Evolutionary conservation across 1,140 invertebrate genomes (phyloP).

Genomic region (Conopomorpha cramerella): DNA sequence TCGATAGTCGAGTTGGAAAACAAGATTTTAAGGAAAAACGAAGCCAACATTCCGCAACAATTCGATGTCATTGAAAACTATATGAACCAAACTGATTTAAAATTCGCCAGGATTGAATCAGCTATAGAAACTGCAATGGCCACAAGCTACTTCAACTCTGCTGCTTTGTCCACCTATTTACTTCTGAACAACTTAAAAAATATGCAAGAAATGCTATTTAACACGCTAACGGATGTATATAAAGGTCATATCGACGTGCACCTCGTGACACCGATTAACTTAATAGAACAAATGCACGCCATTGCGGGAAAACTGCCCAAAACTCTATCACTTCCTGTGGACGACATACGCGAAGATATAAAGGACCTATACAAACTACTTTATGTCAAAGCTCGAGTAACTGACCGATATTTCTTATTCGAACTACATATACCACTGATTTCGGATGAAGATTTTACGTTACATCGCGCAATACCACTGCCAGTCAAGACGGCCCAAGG

Average conservation of each 20-base stretch:
- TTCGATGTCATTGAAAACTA: constrained; percentile 5
- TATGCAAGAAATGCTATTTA: constrained; percentile 10
- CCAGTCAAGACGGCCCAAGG: too few species aligned
- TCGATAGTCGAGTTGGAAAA: constrained; percentile 10
- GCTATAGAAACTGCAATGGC: constrained; percentile 4
- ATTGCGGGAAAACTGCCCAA: too few species aligned
- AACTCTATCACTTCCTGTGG: constrained; percentile 9
- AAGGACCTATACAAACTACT: constrained; percentile 8
- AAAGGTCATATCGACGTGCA: constrained; percentile 11
- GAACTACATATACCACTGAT: too few species aligned
- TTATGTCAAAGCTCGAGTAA: too few species aligned
- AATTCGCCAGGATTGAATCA: constrained; percentile 2
- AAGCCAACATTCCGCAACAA: constrained; percentile 7
- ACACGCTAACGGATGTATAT: too few species aligned
- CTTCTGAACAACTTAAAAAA: constrained; percentile 6
- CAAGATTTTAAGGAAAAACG: constrained; percentile 7
- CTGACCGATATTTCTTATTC: too few species aligned
- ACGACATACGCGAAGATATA: too few species aligned
- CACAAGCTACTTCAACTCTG: constrained; percentile 7
- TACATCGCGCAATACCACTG: too few species aligned
- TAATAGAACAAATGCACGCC: constrained; percentile 7
- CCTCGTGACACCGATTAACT: constrained; percentile 5
- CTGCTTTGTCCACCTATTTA: constrained; percentile 5
- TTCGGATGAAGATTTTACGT: too few species aligned
- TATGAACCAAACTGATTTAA: constrained; percentile 7